Conservation (phyloP, 2,113 vertebrate species). For the Gavialis gangeticus region DNA sequence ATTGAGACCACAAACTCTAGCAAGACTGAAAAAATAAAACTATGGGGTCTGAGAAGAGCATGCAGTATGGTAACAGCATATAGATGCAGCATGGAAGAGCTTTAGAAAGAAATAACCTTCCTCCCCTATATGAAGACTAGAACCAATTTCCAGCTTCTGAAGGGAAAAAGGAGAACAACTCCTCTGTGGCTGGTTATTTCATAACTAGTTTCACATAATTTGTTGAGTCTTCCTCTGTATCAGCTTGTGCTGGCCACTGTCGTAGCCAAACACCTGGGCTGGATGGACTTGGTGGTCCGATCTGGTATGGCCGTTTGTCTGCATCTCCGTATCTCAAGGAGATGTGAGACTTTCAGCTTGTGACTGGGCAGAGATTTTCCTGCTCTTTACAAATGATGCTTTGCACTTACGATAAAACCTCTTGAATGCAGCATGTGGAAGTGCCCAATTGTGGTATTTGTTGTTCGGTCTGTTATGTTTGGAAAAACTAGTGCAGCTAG, state of each 20-base stretch:
- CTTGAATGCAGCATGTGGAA: not conserved
- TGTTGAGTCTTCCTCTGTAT: not conserved
- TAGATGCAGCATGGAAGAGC: not conserved
- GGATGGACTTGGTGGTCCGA: not conserved
- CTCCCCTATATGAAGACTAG: not conserved
- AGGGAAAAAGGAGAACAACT: not conserved
- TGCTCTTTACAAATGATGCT: not conserved
- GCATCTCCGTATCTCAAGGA: not conserved
- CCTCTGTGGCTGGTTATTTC: not conserved
- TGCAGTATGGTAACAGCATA: not conserved
- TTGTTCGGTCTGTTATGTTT: not conserved
- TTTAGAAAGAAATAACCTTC: not conserved
- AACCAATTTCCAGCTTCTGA: not conserved
- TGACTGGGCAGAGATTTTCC: not conserved
- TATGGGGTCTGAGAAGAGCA: not conserved
- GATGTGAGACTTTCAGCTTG: not conserved
- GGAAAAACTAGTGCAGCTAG: not conserved
- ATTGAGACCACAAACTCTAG: not conserved
- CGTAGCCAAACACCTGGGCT: not conserved
- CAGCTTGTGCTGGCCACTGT: not conserved
- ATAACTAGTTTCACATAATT: not conserved
- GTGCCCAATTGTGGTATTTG: not conserved
- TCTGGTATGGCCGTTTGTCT: not conserved
- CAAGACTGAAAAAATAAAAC: not conserved
- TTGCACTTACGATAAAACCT: not conserved